phyloP scores from a whole-genome alignment of 2,797 vertebrate genomes.

The Manis javanica region DNA sequence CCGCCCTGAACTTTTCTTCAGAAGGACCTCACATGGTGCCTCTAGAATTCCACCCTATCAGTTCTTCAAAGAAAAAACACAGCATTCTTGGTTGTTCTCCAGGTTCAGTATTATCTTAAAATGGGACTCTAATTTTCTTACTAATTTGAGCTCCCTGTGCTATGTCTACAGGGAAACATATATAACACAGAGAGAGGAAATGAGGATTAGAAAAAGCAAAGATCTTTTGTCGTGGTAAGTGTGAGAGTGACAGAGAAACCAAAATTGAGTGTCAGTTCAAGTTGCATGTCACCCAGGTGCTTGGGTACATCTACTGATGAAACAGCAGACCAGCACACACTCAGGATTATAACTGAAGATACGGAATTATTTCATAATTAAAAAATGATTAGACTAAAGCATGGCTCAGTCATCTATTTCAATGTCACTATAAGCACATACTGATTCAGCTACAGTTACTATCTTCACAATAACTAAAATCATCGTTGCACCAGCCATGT shows the following conservation, averaged over 20 bases:
- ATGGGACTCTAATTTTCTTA: constrained; percentile 32
- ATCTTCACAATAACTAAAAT: neutral
- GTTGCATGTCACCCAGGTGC: neutral
- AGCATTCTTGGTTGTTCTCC: constrained; percentile 47
- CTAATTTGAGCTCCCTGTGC: constrained; percentile 24
- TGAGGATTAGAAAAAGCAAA: neutral
- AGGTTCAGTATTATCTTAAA: constrained; percentile 34
- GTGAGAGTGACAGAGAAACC: neutral
- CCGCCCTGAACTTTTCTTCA: constrained; percentile 58
- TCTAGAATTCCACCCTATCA: constrained; percentile 59
- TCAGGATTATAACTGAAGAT: neutral
- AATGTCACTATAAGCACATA: neutral
- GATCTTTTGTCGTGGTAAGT: neutral
- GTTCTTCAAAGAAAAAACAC: constrained; percentile 35
- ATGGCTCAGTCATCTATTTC: neutral
- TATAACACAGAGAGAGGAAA: neutral
- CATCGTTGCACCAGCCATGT: neutral
- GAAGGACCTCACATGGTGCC: constrained; percentile 5
- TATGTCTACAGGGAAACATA: constrained; percentile 2
- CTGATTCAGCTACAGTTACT: neutral
- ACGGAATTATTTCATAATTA: neutral
- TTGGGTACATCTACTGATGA: neutral
- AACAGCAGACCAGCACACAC: neutral
- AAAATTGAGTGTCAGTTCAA: neutral
- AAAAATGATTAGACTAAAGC: neutral